Percentiles rank a stretch among this genome's conserved stretches.
These are phyloP conservation scores for Lottia scabra DNA, from an alignment of 2,888 invertebrate species.

Conservation along the genomic window DNA sequence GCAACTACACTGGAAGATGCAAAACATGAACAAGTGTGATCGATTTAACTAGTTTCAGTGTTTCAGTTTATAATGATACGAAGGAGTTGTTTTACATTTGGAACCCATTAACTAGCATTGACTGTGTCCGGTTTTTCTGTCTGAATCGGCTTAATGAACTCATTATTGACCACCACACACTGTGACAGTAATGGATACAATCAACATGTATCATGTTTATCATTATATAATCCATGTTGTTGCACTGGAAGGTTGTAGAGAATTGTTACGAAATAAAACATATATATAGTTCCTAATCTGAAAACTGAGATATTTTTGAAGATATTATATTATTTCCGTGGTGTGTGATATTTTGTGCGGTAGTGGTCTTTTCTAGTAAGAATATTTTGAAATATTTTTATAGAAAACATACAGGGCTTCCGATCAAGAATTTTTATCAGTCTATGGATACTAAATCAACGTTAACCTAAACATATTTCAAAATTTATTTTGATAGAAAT, in stretches of 20 bases:
- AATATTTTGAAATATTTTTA: background rate
- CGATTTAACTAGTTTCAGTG: background rate
- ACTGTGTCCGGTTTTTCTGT: background rate
- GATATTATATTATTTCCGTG: background rate
- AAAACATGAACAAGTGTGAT: background rate
- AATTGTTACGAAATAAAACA: too few species aligned
- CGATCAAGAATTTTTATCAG: too few species aligned
- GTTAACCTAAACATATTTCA: too few species aligned
- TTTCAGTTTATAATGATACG: background rate
- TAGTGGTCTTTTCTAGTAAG: background rate
- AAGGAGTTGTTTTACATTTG: background rate
- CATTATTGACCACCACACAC: background rate
- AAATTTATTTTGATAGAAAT: too few species aligned
- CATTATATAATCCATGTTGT: background rate
- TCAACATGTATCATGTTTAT: background rate
- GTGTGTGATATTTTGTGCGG: too few species aligned
- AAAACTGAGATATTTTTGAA: too few species aligned
- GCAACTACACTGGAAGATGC: too few species aligned
- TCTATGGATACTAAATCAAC: too few species aligned
- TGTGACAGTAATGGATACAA: background rate
- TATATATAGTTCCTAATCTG: too few species aligned
- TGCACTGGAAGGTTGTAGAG: background rate
- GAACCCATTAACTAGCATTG: background rate
- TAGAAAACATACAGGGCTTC: too few species aligned
- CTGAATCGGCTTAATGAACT: background rate